Base-by-base conservation (phyloP, 2,113 vertebrate genomes). In the Clarias magur region DNA sequence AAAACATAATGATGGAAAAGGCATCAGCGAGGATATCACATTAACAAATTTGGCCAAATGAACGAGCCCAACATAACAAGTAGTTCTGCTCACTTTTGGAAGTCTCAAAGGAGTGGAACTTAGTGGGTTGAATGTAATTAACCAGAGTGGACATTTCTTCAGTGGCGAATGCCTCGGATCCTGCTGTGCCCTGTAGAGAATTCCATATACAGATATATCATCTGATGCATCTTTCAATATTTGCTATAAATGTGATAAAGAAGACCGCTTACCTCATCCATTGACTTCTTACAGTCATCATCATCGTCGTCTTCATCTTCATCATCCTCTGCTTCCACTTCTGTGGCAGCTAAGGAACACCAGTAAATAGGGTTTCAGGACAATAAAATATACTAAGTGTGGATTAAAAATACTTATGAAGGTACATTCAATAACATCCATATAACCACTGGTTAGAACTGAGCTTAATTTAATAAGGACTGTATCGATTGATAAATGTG, bases 101-200 rank as follows among this genome's bases (percentile, higher is more conserved):
- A 68, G 93, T 95, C 92, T 99, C 98, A 87, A 99, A 99, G 25
- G 97, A 96, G 92, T 98, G 97, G 91, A 99, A 99, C 93, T 99
- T 99, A 91, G 98, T 97, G 0, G 98, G 98, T 88, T 99, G 98
- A 90, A 99, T 97, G 63, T 99, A 99, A 92, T 98, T 99, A 17
- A 99, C 98, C 89, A 99, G 94, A 83, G 97, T 99, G 53, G 98
- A 99, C 98, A 99, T 99, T 89, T 99, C 98, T 90, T 99, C 98
- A 0, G 98, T 98, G 38, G 98, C 98, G 92, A 97, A 96, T 0
- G 97, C 98, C 89, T 99, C 98, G 0, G 96, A 96, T 87, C 97
- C 98, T 2, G 97, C 97, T 0, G 98, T 98, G 1, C 97, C 98
- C 98, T 99, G 88, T 34, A 85, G 23, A 27, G 12, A 85, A 23